Conservation (phyloP, 2,888 invertebrate genomes). For the Syrphus vitripennis region DNA sequence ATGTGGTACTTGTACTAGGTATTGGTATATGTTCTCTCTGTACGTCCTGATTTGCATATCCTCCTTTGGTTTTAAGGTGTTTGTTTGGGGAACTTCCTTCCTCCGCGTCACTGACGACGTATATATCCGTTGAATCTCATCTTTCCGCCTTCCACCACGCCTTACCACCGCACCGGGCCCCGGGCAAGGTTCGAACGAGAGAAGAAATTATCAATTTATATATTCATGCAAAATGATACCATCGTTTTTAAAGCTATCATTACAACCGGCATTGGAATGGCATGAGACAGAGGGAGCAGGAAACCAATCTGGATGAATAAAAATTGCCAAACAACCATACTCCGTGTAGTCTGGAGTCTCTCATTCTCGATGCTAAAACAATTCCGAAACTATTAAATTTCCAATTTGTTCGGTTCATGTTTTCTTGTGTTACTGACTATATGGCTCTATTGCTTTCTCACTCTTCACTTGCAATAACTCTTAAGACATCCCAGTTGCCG, state of each 20-base stretch:
- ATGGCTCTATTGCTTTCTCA: neutral
- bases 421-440: neutral
- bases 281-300: neutral
- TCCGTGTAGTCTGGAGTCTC: too few relatives aligned
- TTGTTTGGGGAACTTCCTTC: neutral
- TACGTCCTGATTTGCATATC: slow-evolving; percentile 43
- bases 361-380: slow-evolving; percentile 44
- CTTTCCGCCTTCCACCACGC: too few relatives aligned
- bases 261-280: neutral
- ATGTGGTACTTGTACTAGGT: neutral
- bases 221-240: slow-evolving; percentile 51
- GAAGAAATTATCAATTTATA: slow-evolving; percentile 54
- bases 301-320: slow-evolving; percentile 46
- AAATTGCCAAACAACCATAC: slow-evolving; percentile 38
- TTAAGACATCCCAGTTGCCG: neutral
- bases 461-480: neutral
- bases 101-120: neutral
- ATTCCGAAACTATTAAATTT: slow-evolving; percentile 70
- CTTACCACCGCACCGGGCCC: too few relatives aligned
- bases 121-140: neutral
- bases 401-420: slow-evolving; percentile 55
- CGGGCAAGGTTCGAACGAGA: neutral
- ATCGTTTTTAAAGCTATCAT: slow-evolving; percentile 4
- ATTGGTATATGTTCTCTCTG: neutral
- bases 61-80: neutral